Base-by-base conservation (phyloP, 2,888 invertebrate genomes). In the Clostera curtula region DNA sequence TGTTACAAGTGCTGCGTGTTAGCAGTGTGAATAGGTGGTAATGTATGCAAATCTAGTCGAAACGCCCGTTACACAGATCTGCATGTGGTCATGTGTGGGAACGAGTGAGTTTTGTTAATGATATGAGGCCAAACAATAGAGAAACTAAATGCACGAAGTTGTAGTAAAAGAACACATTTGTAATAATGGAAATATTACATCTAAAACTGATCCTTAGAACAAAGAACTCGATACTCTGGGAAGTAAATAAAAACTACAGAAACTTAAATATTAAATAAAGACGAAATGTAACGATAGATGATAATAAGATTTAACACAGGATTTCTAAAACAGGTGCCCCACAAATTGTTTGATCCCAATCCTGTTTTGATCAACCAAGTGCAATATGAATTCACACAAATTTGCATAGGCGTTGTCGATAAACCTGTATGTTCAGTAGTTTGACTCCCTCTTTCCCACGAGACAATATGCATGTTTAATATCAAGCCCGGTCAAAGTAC, bases 321-420 rank as follows among this genome's bases (percentile, higher is more conserved):
- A 18, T 4, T 18, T 3, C 6, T 7, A 8, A 5, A 7, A 4
- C 18, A 3, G 8, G 8, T n/a, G 5, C 18, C 7, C 6, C 8
- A 8, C 5, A 8, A n/a, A n/a, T n/a, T 18, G 13, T 22, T 8
- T 22, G 13, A 8, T 13, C 8, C 13, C 48, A 43, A 55, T 56
- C 56, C 54, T 49, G 60, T 68, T 59, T 49, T 34, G 43, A 45
- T 50, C 46, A 43, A 48, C 48, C 23, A 43, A 41, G 39, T 43
- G 34, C 43, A 29, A 36, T 49, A 49, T 35, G 33, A 52, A 52
- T 52, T 43, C 55, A 52, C 55, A 47, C 56, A 19, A 56, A 79
- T 79, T 77, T 76, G 79, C 79, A 79, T 80, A 66, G 50, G 49
- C 56, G 54, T 55, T 50, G 50, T 62, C 58, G 69, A 68, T 57